Conservation (phyloP, 2,113 vertebrate genomes). For the Amphilophus citrinellus region DNA sequence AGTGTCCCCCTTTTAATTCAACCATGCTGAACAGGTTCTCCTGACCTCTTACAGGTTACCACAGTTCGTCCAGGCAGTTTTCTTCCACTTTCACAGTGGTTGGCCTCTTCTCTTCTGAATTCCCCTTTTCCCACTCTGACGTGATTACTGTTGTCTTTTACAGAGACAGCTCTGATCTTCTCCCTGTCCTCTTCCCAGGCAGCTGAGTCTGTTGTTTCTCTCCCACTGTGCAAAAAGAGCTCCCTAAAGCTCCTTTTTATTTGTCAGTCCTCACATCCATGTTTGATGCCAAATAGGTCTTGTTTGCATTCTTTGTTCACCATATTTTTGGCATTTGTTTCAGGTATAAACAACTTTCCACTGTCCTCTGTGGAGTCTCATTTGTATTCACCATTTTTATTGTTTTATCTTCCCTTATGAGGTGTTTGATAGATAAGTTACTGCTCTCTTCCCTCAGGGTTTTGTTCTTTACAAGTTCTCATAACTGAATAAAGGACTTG, state of each 20-base stretch:
- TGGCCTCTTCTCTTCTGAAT: neutral
- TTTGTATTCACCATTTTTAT: slow-evolving; percentile 18
- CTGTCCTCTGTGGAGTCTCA: neutral
- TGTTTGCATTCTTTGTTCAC: neutral
- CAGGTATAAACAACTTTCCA: neutral
- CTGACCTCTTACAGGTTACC: neutral
- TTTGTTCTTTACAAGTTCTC: neutral
- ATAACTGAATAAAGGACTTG: neutral
- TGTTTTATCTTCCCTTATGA: slow-evolving; percentile 2
- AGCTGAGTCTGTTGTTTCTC: slow-evolving; percentile 2
- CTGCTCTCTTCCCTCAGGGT: neutral
- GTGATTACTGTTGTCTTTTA: slow-evolving; percentile 9
- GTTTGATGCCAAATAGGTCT: slow-evolving; percentile 16
- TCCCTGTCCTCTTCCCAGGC: slow-evolving; percentile 1
- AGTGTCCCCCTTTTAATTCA: neutral
- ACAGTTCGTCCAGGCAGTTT: neutral
- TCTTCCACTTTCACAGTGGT: neutral
- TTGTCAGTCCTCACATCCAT: neutral
- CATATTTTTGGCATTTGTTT: slow-evolving; percentile 32
- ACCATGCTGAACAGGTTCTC: neutral
- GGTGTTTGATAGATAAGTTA: neutral
- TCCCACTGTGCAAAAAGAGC: slow-evolving; percentile 4
- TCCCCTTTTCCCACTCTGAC: neutral
- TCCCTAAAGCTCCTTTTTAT: slow-evolving; percentile 8
- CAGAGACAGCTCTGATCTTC: neutral